Evolutionary conservation across 2,888 invertebrate species (phyloP), one percentile per base, ranked within the genome.

Genomic region (Morpho helenor): DNA sequence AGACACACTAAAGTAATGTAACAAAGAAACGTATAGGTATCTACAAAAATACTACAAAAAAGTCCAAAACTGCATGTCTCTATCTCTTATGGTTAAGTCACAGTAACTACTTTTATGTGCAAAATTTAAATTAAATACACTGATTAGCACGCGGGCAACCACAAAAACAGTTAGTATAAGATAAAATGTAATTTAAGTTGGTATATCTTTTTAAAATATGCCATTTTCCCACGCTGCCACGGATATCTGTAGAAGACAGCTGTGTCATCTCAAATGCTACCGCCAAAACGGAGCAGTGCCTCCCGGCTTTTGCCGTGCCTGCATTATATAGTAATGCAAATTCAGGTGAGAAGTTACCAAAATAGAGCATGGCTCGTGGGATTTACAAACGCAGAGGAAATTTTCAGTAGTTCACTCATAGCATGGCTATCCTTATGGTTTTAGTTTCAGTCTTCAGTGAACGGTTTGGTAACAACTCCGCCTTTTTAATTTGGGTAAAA

Each of bases 341-440:
- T 90, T 64, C 89, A 90, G 89, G 89, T 90, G 88, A 89, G 89
- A 76, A 78, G 81, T 82, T 86, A 73, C 86, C 78, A 77, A 68
- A 83, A 82, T 77, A 76, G 86, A 74, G 77, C 71, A 62, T 70
- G 68, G 68, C 62, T 62, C 64, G 64, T 61, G 66, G 66, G 52
- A 46, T 8, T 31, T 31, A 3, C 9, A 44, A 31, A 52, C 23
- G 23, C 51, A 52, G 31, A n/a, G 7, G 8, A 22, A 10, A 16
- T 9, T 46, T 40, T 41, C 40, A 16, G 8, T 43, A 44, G 48
- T 41, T 53, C 49, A 48, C 43, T 56, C 47, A 52, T 49, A 41
- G 59, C 59, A 56, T 59, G 59, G 16, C n/a, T 48, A 49, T 8
- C 22, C 10, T 40, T 10, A 42, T 59, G 44, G 49, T 56, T 50